Conservation (phyloP, 2,113 vertebrate species). For the Macquaria australasica region DNA sequence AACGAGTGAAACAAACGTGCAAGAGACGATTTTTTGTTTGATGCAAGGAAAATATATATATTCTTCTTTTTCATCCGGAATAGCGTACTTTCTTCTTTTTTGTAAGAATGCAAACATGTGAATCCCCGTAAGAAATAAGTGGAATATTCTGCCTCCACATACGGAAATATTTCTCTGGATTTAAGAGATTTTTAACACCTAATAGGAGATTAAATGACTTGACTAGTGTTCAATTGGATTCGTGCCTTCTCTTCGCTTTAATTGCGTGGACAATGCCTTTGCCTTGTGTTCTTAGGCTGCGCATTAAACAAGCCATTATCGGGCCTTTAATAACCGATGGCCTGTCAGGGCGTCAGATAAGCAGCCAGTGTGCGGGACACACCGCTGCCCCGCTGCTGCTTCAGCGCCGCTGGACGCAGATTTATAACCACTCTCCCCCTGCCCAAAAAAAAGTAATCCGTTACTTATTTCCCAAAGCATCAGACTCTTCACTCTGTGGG, state of each 20-base stretch:
- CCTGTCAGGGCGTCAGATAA: constrained; percentile 77
- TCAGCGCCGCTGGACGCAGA: constrained; percentile 34
- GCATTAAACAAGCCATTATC: constrained; percentile 82
- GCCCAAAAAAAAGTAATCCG: constrained; percentile 21
- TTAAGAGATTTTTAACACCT: not conserved
- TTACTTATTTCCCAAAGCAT: not conserved
- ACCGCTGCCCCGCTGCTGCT: constrained; percentile 30
- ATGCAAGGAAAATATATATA: not conserved
- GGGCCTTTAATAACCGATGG: constrained; percentile 78
- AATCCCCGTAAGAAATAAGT: not conserved
- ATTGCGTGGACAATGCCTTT: constrained; percentile 65
- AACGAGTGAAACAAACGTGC: not conserved
- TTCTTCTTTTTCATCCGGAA: not conserved
- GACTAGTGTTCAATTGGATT: constrained; percentile 19
- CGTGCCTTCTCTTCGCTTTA: constrained; percentile 44
- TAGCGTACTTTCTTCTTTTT: not conserved
- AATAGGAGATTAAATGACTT: constrained; percentile 15
- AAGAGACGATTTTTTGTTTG: not conserved
- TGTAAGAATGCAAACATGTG: not conserved
- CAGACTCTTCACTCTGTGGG: not conserved
- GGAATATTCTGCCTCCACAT: not conserved
- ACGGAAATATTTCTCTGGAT: not conserved
- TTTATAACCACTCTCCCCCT: not conserved
- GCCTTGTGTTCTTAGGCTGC: constrained; percentile 63
- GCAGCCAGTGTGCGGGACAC: constrained; percentile 52